phyloP scores from a whole-genome alignment of 2,113 vertebrate species.

The Rhipidura dahli region DNA sequence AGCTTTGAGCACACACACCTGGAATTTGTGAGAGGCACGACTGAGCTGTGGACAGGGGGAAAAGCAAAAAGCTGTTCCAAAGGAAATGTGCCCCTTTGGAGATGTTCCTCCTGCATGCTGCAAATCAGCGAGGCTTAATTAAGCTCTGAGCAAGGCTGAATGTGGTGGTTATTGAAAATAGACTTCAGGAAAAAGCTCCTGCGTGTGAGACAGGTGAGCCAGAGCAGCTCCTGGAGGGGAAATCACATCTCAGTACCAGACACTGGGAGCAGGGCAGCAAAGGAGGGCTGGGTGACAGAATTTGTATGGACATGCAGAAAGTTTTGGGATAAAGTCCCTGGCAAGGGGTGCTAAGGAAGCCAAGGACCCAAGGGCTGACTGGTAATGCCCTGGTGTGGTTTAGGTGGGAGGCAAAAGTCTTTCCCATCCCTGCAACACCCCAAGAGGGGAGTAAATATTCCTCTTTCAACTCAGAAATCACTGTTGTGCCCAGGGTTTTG shows the following conservation, averaged over 20 bases:
- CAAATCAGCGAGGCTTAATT: constrained; percentile 37
- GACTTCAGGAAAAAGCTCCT: background rate
- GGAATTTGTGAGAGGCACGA: background rate
- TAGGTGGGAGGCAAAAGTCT: background rate
- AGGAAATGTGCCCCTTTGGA: background rate
- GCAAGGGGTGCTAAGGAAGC: background rate
- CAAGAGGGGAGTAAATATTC: background rate
- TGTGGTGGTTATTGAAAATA: background rate
- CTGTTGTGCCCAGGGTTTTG: background rate
- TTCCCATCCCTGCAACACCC: background rate
- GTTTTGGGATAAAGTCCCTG: background rate
- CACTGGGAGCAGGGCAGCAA: background rate
- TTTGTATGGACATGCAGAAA: background rate
- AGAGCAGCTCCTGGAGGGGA: background rate
- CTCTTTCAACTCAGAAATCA: background rate
- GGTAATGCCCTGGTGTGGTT: background rate
- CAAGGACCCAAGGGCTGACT: background rate
- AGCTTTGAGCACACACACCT: background rate
- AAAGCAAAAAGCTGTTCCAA: background rate
- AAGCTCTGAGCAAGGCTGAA: background rate
- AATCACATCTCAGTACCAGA: background rate
- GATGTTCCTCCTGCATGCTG: background rate
- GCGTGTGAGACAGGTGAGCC: background rate
- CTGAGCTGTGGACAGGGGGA: background rate
- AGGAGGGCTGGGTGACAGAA: background rate